Evolutionary conservation across 2,797 vertebrate species (phyloP), one percentile per base, ranked within the genome.

Genomic region (Denticeps clupeoides): DNA sequence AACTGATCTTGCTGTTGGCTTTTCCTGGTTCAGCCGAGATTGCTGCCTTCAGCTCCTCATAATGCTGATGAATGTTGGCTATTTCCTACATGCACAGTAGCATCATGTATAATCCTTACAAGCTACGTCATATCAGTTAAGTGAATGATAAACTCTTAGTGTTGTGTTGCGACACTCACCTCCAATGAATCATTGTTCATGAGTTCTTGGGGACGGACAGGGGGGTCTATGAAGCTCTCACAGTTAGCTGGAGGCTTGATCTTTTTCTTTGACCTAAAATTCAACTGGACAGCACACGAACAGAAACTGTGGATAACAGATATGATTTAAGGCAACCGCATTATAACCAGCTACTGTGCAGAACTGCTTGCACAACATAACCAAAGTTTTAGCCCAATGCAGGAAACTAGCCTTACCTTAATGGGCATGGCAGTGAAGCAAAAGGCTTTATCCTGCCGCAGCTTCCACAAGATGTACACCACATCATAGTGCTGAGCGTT

Each of bases 341-440:
- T n/a, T n/a, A n/a, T n/a, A n/a, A n/a, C n/a, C n/a, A n/a, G n/a
- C n/a, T n/a, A n/a, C 15, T 37, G 15, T 37, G 37, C 31, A 5
- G 31, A n/a, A n/a, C n/a, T n/a, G n/a, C n/a, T n/a, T n/a, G n/a
- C n/a, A n/a, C n/a, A n/a, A n/a, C n/a, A n/a, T n/a, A n/a, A n/a
- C n/a, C n/a, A n/a, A n/a, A n/a, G n/a, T n/a, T n/a, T n/a, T n/a
- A n/a, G n/a, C n/a, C n/a, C n/a, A n/a, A n/a, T n/a, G n/a, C n/a
- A n/a, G n/a, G n/a, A n/a, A n/a, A n/a, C n/a, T 32, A 35, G 32
- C 38, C 51, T 1, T 72, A 99, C 95, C 38, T 55, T 59, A 31
- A 62, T 75, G 10, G 92, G 90, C 90, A 90, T 91, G 18, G 90
- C 92, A 1, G 87, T 85, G 49, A 92, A 97, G 49, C 75, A 65